phyloP scores from a whole-genome alignment of 2,888 invertebrate species.

The Rutpela maculata region DNA sequence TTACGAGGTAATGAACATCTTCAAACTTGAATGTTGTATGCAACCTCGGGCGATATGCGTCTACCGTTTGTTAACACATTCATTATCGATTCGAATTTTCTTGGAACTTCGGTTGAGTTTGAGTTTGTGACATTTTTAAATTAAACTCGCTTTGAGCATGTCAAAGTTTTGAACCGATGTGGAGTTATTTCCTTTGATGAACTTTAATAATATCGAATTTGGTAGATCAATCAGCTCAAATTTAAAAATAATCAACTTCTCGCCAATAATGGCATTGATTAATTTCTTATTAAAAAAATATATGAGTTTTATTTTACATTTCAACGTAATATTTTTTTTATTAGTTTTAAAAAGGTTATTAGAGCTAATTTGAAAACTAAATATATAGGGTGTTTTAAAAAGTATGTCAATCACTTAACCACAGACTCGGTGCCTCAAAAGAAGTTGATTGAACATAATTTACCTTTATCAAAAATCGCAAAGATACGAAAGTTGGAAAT shows the following conservation, averaged over 20 bases:
- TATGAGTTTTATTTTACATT: too few relatives aligned
- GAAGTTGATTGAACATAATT: too few relatives aligned
- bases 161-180: conserved; percentile 17
- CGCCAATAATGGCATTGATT: not conserved
- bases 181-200: not conserved
- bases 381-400: too few relatives aligned
- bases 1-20: conserved; percentile 46
- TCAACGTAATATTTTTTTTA: not conserved
- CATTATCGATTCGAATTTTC: conserved; percentile 29
- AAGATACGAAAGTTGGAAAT: too few relatives aligned
- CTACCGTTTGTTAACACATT: conserved; percentile 38
- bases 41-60: conserved; percentile 8
- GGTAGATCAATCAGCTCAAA: not conserved
- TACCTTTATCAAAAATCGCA: too few relatives aligned
- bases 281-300: not conserved
- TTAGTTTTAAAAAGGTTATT: not conserved
- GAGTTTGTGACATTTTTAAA: conserved; percentile 30
- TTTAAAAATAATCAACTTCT: not conserved
- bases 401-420: too few relatives aligned
- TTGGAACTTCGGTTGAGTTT: not conserved
- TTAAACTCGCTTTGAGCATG: conserved; percentile 10
- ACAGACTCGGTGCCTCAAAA: too few relatives aligned
- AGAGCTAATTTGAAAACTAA: not conserved
- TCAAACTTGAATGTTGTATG: conserved; percentile 30
- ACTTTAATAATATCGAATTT: conserved; percentile 2